Percentiles rank a stretch among this genome's conserved stretches.
These are phyloP conservation scores for Diaperis boleti DNA, from an alignment of 2,888 invertebrate genomes.

Conservation along the genomic window DNA sequence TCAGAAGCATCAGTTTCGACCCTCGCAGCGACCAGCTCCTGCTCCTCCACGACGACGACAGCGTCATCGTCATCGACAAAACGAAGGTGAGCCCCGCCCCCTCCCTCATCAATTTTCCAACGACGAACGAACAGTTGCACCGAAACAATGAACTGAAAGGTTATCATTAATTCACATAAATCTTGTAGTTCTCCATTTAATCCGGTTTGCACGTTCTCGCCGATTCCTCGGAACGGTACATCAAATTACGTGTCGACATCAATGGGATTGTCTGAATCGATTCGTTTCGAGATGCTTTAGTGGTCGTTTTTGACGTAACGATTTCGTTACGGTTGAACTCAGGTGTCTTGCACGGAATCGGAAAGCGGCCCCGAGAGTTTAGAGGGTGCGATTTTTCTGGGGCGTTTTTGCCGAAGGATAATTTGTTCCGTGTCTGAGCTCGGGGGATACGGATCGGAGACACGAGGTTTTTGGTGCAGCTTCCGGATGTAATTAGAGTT, in stretches of 20 bases:
- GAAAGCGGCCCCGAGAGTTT: not conserved
- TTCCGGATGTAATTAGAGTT: too few relatives aligned
- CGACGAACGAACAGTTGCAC: not conserved
- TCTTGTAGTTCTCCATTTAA: slow-evolving; percentile 32
- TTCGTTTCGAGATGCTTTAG: slow-evolving; percentile 6
- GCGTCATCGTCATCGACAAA: slow-evolving; percentile 74
- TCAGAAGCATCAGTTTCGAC: slow-evolving; percentile 75
- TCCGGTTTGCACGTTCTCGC: slow-evolving; percentile 29
- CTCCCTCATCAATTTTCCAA: slow-evolving; percentile 15
- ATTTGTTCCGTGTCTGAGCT: not conserved
- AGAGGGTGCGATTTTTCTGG: not conserved
- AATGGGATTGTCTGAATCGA: slow-evolving; percentile 20
- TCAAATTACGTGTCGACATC: slow-evolving; percentile 31
- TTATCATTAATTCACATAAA: slow-evolving; percentile 31
- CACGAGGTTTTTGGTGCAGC: too few relatives aligned
- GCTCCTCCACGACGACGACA: slow-evolving; percentile 79
- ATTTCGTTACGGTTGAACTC: slow-evolving; percentile 2
- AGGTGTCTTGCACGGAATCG: not conserved
- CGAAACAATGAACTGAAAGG: slow-evolving; percentile 30
- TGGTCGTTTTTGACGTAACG: slow-evolving; percentile 13
- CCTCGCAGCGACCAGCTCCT: slow-evolving; percentile 74
- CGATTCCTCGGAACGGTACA: slow-evolving; percentile 22
- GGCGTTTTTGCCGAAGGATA: not conserved
- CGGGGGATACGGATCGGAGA: not conserved
- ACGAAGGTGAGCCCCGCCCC: slow-evolving; percentile 63